Evolutionary conservation across 2,888 invertebrate species (phyloP), one percentile per base, ranked within the genome.

Genomic region (Eupithecia inturbata): DNA sequence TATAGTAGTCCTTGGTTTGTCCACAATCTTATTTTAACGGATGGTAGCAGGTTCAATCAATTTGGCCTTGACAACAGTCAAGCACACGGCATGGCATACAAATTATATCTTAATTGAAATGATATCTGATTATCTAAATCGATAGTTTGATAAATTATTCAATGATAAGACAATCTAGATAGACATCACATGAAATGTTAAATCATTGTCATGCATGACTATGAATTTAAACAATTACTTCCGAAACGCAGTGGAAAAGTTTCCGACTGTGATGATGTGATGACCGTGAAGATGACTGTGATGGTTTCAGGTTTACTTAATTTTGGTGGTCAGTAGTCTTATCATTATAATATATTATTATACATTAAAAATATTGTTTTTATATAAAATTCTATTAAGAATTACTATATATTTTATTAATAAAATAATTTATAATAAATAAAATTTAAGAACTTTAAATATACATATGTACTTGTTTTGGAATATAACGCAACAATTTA

Each of bases 41-140:
- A n/a, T n/a, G n/a, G n/a, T n/a, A n/a, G n/a, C n/a, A n/a, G n/a
- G n/a, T n/a, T n/a, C n/a, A 26, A 57, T 57, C 5, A 57, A 57
- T 57, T 57, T 57, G 14, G 14, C 63, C 63, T 64, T 64, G 63
- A 64, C 63, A 64, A 64, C n/a, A n/a, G n/a, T n/a, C n/a, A 33
- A 14, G n/a, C 63, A 63, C 4, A 33, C 36, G n/a, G 33, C 63
- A 36, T 36, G 16, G n/a, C 16, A 31, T 33, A 33, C n/a, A 62
- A 33, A 33, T 12, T 3, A 33, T 64, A 64, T 64, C 36, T n/a
- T 36, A n/a, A 64, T 57, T 57, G 57, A 53, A 53, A 53, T 53
- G 22, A 63, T 63, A 28, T 63, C 33, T 33, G 36, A 22, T 64
- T 10, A 64, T 57, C 57, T 57, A 12, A 62, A 31, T 31, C 19